Evolutionary conservation across 1,140 invertebrate genomes (phyloP), one percentile per base, ranked within the genome.

Genomic region (Musca domestica): DNA sequence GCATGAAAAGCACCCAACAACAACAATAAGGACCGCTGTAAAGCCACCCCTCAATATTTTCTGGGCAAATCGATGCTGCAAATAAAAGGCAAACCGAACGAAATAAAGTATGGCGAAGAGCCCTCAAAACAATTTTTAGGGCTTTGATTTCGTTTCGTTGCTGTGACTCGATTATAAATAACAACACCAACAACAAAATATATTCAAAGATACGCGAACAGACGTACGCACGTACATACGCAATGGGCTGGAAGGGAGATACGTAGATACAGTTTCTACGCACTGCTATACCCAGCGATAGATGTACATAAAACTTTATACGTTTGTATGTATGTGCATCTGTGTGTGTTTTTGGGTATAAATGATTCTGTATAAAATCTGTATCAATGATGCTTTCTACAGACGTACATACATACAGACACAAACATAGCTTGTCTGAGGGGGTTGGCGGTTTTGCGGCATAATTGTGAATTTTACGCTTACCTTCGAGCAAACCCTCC

Each of bases 401-500:
- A 12, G 34, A 41, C n/a, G n/a, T n/a, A n/a, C n/a, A n/a, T n/a
- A n/a, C n/a, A n/a, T n/a, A n/a, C n/a, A n/a, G n/a, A n/a, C n/a
- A n/a, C n/a, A n/a, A n/a, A n/a, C n/a, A n/a, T 41, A 41, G 34
- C 6, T 41, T 41, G 34, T 41, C 34, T 41, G 34, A 10, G 34
- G 34, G 2, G 27, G 34, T 9, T 41, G 64, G 73, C 72, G n/a
- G 73, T 71, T 72, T 76, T 34, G 19, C 7, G 34, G 56, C 19
- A 30, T 72, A 76, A 77, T 78, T 80, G 79, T 76, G 74, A 79
- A 79, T 79, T 80, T 79, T 76, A 79, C 77, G 77, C 77, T 80
- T 76, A 77, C 77, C 77, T 75, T 74, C 74, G 69, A 70, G 72
- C 76, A 76, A 75, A 74, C 74, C 77, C 76, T 69, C 69, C 20